phyloP scores from a whole-genome alignment of 2,888 invertebrate species.

The Eupeodes latifasciatus region DNA sequence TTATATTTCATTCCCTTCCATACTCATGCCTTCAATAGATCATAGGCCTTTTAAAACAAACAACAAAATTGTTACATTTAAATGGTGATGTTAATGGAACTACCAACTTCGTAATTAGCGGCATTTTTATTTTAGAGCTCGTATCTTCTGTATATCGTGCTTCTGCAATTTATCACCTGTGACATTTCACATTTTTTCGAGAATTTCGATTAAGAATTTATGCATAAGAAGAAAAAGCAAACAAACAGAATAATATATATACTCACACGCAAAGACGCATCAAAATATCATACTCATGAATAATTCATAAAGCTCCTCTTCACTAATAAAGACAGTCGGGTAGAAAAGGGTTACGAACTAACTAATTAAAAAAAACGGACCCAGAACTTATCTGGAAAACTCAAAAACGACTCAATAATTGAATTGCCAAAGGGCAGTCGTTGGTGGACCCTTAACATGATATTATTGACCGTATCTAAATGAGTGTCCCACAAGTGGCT shows the following conservation, averaged over 20 bases:
- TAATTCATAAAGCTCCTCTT: not conserved
- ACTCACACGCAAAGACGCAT: conserved; percentile 39
- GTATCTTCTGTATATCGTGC: conserved; percentile 12
- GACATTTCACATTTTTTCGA: conserved; percentile 28
- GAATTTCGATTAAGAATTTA: conserved; percentile 1
- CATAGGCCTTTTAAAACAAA: not conserved
- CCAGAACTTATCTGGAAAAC: conserved; percentile 13
- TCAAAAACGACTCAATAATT: conserved; percentile 23
- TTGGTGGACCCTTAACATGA: conserved; percentile 4
- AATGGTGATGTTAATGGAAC: conserved; percentile 43
- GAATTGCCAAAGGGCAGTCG: conserved; percentile 32
- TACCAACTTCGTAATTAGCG: conserved; percentile 23
- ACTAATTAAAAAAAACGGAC: conserved; percentile 33
- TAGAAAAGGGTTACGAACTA: conserved; percentile 20
- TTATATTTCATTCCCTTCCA: not conserved
- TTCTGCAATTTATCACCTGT: conserved; percentile 45
- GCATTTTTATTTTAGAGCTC: conserved; percentile 25
- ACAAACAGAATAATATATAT: not conserved
- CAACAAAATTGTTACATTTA: not conserved
- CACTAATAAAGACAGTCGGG: conserved; percentile 7
- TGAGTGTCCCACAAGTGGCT: conserved; percentile 35
- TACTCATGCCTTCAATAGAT: conserved; percentile 2
- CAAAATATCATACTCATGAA: conserved; percentile 13
- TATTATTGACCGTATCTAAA: conserved; percentile 28
- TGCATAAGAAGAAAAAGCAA: not conserved